A percentile compares a stretch with the other conserved stretches of the same genome.
phyloP scores from a whole-genome alignment of 2,113 vertebrate species.

The Chauna torquata region DNA sequence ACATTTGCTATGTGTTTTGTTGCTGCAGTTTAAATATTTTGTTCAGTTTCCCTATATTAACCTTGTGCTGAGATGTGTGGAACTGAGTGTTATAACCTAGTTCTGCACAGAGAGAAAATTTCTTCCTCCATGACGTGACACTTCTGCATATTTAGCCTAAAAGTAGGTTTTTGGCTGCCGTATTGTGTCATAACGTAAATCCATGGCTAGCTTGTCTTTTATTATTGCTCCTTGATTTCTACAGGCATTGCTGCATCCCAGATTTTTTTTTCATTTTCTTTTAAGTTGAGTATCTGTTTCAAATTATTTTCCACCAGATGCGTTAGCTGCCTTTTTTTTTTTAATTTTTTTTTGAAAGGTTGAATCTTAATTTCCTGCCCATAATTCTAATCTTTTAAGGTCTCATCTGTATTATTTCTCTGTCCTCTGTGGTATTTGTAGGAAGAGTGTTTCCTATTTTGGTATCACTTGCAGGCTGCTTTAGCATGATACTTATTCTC shows the following conservation, averaged over 20 bases:
- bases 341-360: neutral
- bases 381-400: conserved; percentile 3
- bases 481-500: neutral
- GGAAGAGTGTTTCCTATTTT: conserved; percentile 22
- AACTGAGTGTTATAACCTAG: neutral
- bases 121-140: neutral
- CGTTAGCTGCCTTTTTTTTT: neutral
- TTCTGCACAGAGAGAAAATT: neutral
- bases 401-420: neutral
- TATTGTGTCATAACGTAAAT: neutral
- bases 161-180: neutral
- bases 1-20: neutral
- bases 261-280: neutral
- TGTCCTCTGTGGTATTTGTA: neutral
- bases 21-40: neutral
- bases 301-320: conserved; percentile 44
- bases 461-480: neutral
- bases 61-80: neutral
- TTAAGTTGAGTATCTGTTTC: conserved; percentile 20
- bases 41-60: neutral
- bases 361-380: conserved; percentile 34
- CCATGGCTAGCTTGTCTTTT: neutral
- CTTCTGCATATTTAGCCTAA: neutral
- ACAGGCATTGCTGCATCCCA: neutral
- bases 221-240: conserved; percentile 13